Conservation (phyloP, 1,140 invertebrate genomes). For the Heliothis subflexa region DNA sequence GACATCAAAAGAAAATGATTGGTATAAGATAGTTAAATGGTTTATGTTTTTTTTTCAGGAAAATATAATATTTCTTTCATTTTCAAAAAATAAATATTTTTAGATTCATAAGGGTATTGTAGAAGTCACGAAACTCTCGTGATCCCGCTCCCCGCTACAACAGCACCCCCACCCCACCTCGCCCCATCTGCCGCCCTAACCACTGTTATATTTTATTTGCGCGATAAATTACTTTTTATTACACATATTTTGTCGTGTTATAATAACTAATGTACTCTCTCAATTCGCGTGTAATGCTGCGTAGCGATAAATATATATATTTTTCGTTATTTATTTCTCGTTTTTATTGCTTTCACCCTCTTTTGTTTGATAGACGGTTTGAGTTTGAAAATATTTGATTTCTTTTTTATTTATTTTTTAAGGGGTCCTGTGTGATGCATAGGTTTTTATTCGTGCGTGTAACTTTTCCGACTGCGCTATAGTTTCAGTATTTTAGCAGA, state of each 20-base stretch:
- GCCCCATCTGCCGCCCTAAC: conserved; percentile 84
- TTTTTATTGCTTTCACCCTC: conserved; percentile 70
- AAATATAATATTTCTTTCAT: no score
- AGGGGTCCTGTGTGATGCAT: neutral
- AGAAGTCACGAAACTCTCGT: neutral
- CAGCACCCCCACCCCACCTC: conserved; percentile 39
- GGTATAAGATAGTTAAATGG: no score
- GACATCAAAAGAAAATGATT: no score
- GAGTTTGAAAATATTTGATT: conserved; percentile 29
- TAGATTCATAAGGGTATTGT: neutral
- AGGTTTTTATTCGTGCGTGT: neutral
- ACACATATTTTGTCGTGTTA: conserved; percentile 87
- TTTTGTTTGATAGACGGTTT: conserved; percentile 33
- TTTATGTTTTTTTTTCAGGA: no score
- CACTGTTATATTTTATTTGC: conserved; percentile 86
- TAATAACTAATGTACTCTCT: conserved; percentile 87
- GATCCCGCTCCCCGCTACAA: conserved; percentile 9
- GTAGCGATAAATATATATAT: conserved; percentile 58
- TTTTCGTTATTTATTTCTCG: conserved; percentile 77
- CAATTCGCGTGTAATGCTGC: conserved; percentile 85
- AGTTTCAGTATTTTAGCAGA: no score
- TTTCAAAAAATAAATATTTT: neutral
- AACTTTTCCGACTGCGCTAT: no score
- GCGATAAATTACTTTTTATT: conserved; percentile 87
- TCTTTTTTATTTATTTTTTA: conserved; percentile 15